phyloP scores from a whole-genome alignment of 2,113 vertebrate species.

The Cercopithecus mona region DNA sequence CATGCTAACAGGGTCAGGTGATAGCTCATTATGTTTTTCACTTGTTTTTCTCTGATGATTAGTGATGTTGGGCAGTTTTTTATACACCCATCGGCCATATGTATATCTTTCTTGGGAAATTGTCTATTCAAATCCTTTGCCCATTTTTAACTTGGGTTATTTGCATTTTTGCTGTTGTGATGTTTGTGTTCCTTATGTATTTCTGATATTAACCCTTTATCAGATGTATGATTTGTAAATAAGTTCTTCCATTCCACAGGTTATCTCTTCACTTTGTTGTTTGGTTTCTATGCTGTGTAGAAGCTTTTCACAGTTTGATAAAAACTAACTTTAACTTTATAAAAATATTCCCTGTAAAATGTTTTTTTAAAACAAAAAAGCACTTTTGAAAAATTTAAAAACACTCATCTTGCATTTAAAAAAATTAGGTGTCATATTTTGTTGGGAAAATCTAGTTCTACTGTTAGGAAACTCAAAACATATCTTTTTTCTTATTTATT shows the following conservation, averaged over 20 bases:
- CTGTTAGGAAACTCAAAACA: conserved; percentile 23
- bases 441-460: neutral
- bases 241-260: neutral
- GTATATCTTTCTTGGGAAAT: neutral
- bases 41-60: neutral
- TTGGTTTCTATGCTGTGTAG: neutral
- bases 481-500: conserved; percentile 20
- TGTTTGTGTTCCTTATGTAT: neutral
- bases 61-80: neutral
- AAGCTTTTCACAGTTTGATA: neutral
- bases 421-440: conserved; percentile 36
- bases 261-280: neutral
- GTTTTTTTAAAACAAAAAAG: neutral
- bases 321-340: neutral
- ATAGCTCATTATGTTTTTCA: neutral
- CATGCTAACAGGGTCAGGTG: neutral
- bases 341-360: neutral
- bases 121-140: neutral
- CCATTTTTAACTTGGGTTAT: neutral
- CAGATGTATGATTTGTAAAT: neutral
- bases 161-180: neutral
- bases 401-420: neutral
- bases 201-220: neutral
- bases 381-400: neutral
- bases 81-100: neutral